Evolutionary conservation across 2,797 vertebrate species (phyloP).

Genomic region (Dermochelys coriacea): DNA sequence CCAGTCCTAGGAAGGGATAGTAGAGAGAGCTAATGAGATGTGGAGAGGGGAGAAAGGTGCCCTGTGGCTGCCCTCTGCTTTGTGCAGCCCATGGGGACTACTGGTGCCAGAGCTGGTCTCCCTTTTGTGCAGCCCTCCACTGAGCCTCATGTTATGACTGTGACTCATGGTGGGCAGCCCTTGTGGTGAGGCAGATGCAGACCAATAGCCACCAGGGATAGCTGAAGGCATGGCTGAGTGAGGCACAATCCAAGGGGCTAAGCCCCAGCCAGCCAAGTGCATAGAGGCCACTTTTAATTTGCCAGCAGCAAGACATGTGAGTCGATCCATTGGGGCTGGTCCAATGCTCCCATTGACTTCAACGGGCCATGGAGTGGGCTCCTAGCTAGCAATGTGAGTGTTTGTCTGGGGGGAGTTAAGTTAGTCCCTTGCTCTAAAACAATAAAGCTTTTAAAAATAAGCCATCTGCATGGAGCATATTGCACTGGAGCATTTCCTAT

Average conservation of each 20-base stretch:
- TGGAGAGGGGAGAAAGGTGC: neutral
- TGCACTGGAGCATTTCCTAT: neutral
- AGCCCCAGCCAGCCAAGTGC: neutral
- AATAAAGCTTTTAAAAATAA: neutral
- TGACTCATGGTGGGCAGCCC: neutral
- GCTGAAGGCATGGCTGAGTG: neutral
- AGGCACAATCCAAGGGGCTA: neutral
- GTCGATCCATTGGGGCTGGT: neutral
- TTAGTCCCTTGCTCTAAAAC: fast-evolving
- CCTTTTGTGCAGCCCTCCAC: neutral
- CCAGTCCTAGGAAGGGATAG: neutral
- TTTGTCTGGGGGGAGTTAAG: neutral
- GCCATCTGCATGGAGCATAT: fast-evolving
- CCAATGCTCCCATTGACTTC: fast-evolving
- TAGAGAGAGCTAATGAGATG: neutral
- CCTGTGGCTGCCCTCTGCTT: neutral
- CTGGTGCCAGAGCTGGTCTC: neutral
- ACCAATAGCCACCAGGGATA: too few relatives aligned
- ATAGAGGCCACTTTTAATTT: neutral
- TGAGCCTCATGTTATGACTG: fast-evolving
- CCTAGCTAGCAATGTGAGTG: neutral
- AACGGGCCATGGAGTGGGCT: fast-evolving
- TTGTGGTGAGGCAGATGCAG: too few relatives aligned
- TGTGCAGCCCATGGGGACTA: neutral
- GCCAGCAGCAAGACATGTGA: neutral